Percentiles rank a stretch among this genome's conserved stretches.
These are phyloP conservation scores for Meles meles DNA, from an alignment of 2,113 vertebrate species.

Conservation along the genomic window DNA sequence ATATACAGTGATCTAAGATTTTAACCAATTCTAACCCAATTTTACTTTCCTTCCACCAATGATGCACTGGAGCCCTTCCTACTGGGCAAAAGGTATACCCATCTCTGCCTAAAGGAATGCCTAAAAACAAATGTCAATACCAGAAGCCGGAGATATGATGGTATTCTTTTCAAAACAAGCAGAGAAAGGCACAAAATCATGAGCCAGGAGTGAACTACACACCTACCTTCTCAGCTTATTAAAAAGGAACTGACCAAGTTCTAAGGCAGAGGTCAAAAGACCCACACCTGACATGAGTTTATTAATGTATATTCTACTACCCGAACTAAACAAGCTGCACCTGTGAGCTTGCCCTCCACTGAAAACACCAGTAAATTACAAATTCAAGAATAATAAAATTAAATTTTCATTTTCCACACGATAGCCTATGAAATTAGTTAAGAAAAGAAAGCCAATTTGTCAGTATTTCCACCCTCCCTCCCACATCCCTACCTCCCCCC, in stretches of 20 bases:
- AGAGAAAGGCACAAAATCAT: slow-evolving; percentile 33
- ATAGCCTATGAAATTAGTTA: slow-evolving; percentile 46
- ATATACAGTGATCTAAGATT: background rate
- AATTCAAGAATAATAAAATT: slow-evolving; percentile 37
- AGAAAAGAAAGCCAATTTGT: background rate
- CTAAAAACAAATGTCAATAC: background rate
- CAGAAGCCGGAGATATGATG: background rate
- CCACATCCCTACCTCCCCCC: background rate
- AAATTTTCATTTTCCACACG: slow-evolving; percentile 53
- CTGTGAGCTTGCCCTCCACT: background rate
- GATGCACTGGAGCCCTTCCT: background rate
- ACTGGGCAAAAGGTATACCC: background rate
- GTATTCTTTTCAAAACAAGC: background rate
- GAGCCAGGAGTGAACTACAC: background rate
- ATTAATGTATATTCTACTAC: background rate
- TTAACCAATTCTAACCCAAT: background rate
- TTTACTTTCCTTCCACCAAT: background rate
- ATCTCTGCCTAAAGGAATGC: background rate
- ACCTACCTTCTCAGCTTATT: background rate
- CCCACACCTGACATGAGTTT: background rate
- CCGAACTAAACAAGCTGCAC: background rate
- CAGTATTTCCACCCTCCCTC: background rate
- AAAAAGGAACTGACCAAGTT: background rate
- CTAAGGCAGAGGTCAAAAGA: background rate
- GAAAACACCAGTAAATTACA: background rate